These are phyloP conservation scores for Petrolisthes cinctipes DNA, from an alignment of 2,888 invertebrate genomes.

Conservation along the genomic window DNA sequence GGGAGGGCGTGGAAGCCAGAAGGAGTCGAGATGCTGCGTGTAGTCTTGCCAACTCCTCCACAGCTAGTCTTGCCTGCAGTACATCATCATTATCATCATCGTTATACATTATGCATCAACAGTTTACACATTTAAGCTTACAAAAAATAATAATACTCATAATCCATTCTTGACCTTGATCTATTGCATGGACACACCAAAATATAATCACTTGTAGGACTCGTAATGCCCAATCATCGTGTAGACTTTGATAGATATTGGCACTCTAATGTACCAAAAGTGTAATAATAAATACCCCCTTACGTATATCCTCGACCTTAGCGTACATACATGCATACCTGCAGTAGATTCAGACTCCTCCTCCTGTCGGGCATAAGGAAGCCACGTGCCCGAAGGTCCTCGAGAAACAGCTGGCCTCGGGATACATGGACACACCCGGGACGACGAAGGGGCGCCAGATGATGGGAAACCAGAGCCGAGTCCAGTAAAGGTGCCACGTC, in stretches of 20 bases:
- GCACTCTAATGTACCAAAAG: no score
- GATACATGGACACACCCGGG: conserved; percentile 21
- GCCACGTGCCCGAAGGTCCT: conserved; percentile 21
- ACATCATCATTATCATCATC: no score
- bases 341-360: background rate
- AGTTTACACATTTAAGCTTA: no score
- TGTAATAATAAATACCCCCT: no score
- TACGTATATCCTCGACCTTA: no score
- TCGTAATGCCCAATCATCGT: no score
- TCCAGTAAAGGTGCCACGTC: conserved; percentile 25
- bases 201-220: no score
- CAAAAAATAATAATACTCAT: no score
- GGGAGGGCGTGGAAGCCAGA: background rate
- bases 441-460: conserved; percentile 9
- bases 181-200: no score
- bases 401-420: conserved; percentile 34
- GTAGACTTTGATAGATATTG: no score
- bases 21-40: conserved; percentile 39
- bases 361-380: conserved; percentile 32
- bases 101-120: no score
- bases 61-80: conserved; percentile 16
- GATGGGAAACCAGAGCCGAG: background rate
- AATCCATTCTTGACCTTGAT: no score
- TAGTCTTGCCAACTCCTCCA: conserved; percentile 33
- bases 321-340: background rate